Evolutionary conservation across 2,888 invertebrate species (phyloP), one percentile per base, ranked within the genome.

Genomic region (Serrognathus titanus): DNA sequence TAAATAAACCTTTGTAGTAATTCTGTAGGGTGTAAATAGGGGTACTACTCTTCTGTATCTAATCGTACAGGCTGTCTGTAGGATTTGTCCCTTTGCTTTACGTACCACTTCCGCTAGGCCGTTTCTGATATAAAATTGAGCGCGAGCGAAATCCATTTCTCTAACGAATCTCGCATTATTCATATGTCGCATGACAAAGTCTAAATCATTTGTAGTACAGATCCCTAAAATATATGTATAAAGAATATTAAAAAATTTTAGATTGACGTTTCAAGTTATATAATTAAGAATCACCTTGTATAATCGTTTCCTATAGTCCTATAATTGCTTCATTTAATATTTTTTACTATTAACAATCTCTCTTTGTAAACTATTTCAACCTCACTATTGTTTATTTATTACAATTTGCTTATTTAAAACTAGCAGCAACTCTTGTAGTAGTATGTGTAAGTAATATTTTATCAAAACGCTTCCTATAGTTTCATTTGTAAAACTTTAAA

Each of bases 141-240:
- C 89, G 55, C 94, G 82, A 0, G 90, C 93, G 73, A 94, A 93
- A 77, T 94, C 94, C 66, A 93, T 78, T 72, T 94, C 94, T 3
- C 94, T 81, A 4, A 93, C 78, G 69, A 91, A 94, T n/a, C 94
- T 83, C 0, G 93, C 90, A 73, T 94, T 94, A 77, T 94, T 95
- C 94, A 94, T 94, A 75, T 94, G 94, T n/a, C 83, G 82, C 8
- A 92, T 79, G 71, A 92, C 86, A 58, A 92, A 85, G 71, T 94
- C 94, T 51, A 94, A 83, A 75, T 95, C 94, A 72, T 90, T 90
- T 0, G 91, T 89, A 4, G 89, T 87, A 69, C 92, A 93, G 51
- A 93, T 80, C 7, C 90, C 90, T 90, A 74, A 80, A 74, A 48
- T 39, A 54, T 72, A n/a, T 50, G 39, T 13, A 10, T 10, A 20